These are phyloP conservation scores for Isaurus tuberculatus DNA, from an alignment of 92 coral and sea anemone genomes.

Conservation along the genomic window DNA sequence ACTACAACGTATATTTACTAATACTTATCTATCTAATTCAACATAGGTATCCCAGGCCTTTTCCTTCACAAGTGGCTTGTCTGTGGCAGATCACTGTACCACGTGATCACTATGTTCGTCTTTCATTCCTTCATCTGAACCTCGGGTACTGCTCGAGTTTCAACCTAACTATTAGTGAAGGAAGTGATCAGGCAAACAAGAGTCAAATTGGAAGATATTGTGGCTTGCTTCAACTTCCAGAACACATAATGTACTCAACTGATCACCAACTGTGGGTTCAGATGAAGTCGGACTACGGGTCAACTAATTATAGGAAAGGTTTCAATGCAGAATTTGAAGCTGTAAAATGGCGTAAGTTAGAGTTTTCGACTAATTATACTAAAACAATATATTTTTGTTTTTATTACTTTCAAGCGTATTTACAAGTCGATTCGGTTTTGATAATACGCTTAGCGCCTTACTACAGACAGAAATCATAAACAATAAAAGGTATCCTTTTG, in stretches of 20 bases:
- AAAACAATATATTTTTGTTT: no score
- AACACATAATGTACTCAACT: not conserved
- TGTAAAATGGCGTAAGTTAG: slow-evolving; percentile 26
- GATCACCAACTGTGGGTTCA: slow-evolving; percentile 19
- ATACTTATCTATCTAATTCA: not conserved
- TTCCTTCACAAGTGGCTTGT: slow-evolving; percentile 36
- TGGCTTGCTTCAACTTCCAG: not conserved
- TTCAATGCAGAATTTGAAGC: slow-evolving; percentile 22
- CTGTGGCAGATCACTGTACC: slow-evolving; percentile 40
- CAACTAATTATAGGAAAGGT: not conserved
- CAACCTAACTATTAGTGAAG: slow-evolving; percentile 24
- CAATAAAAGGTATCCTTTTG: no score
- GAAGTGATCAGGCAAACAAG: not conserved
- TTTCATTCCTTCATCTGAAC: slow-evolving; percentile 4
- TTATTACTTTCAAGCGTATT: no score
- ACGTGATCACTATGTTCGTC: slow-evolving; percentile 22
- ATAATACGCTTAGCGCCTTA: no score
- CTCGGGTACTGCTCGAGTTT: slow-evolving; percentile 11
- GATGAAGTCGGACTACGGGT: not conserved
- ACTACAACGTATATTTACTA: no score
- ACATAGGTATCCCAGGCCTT: slow-evolving; percentile 33
- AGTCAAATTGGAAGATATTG: slow-evolving; percentile 10
- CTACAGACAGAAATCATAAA: no score
- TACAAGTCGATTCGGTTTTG: no score
- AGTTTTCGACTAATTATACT: no score